Conservation (phyloP, 2,888 invertebrate genomes). For the Lamellibrachia columna region DNA sequence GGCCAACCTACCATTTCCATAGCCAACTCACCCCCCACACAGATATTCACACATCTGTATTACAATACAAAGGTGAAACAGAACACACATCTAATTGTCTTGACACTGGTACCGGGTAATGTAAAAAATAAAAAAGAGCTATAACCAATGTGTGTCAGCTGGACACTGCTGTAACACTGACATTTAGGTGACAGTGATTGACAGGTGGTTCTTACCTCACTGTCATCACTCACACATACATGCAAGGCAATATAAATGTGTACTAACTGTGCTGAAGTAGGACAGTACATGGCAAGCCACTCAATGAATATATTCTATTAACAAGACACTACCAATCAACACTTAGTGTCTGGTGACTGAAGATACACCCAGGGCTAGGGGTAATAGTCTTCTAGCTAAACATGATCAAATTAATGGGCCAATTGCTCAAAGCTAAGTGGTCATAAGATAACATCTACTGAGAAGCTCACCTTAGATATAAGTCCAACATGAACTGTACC, state of each 20-base stretch:
- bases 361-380: background rate
- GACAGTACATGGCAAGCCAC: background rate
- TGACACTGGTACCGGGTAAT: background rate
- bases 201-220: background rate
- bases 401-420: background rate
- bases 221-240: background rate
- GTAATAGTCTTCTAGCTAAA: background rate
- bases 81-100: background rate
- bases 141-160: background rate
- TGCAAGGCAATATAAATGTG: background rate
- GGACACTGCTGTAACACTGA: background rate
- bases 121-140: background rate
- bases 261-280: background rate
- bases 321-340: background rate
- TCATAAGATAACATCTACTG: background rate
- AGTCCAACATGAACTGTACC: background rate
- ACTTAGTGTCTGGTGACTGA: background rate
- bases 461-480: background rate
- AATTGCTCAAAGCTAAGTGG: background rate
- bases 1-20: background rate
- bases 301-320: background rate
- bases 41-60: background rate
- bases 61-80: background rate
- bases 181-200: no score
- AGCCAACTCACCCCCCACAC: background rate